Evolutionary conservation across 2,113 vertebrate genomes (phyloP).

Genomic region (Mastomys coucha): DNA sequence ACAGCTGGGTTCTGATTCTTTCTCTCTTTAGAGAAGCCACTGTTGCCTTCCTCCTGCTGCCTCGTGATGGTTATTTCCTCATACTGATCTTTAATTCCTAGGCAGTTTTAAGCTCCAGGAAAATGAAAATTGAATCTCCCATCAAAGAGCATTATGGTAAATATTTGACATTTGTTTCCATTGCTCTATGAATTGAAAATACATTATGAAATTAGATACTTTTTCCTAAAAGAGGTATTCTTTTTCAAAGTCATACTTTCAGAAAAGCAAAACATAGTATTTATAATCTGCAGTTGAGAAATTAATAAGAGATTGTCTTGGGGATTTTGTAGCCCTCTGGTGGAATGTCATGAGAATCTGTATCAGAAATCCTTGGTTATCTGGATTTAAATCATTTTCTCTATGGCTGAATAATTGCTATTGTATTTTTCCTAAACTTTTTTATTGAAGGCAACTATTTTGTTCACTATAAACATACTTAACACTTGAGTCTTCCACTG

Average conservation of each 20-base stretch:
- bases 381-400: slow-evolving; percentile 64
- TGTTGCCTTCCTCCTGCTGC: not conserved
- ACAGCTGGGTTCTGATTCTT: not conserved
- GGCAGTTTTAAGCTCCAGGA: not conserved
- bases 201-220: not conserved
- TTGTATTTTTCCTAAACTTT: not conserved
- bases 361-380: slow-evolving; percentile 70
- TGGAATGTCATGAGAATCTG: slow-evolving; percentile 75
- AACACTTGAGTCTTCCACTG: not conserved
- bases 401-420: not conserved
- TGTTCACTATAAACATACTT: not conserved
- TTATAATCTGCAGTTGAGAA: slow-evolving; percentile 62
- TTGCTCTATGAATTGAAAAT: not conserved
- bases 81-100: not conserved
- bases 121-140: not conserved
- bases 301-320: slow-evolving; percentile 70
- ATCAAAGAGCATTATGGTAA: slow-evolving; percentile 14
- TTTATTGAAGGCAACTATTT: not conserved
- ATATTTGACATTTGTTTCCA: not conserved
- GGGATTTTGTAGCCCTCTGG: slow-evolving; percentile 82
- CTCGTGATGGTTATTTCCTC: not conserved
- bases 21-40: not conserved
- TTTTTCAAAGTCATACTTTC: not conserved
- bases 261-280: slow-evolving; percentile 18
- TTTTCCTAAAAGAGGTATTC: not conserved